Conservation (phyloP, 1,140 invertebrate species). For the Psilanteris sp. region DNA sequence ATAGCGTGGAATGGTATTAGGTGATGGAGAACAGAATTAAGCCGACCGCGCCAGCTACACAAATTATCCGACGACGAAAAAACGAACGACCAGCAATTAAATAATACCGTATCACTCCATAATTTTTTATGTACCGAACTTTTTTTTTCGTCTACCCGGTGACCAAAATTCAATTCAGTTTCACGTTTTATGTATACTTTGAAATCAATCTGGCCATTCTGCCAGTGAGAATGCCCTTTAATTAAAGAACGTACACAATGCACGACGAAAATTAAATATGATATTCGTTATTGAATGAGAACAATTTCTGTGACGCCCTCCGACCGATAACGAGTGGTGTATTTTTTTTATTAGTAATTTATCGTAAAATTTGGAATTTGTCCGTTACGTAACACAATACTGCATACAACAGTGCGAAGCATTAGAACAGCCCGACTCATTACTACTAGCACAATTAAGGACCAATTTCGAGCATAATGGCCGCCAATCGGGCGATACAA, state of each 20-base stretch:
- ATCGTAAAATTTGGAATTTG: too few relatives aligned
- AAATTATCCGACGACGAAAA: constrained; percentile 79
- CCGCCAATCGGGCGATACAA: constrained; percentile 74
- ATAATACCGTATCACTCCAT: constrained; percentile 71
- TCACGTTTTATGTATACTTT: too few relatives aligned
- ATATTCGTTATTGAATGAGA: too few relatives aligned
- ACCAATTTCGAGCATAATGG: constrained; percentile 78
- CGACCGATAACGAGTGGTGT: too few relatives aligned
- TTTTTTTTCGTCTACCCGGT: constrained; percentile 56
- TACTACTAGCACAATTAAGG: constrained; percentile 78
- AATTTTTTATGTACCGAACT: constrained; percentile 32
- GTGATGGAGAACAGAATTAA: constrained; percentile 53
- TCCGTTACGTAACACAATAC: too few relatives aligned
- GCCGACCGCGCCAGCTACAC: constrained; percentile 71
- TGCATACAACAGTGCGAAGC: constrained; percentile 68
- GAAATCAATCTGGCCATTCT: too few relatives aligned
- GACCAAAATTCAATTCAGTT: constrained; percentile 9
- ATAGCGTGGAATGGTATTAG: constrained; percentile 46
- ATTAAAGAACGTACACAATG: too few relatives aligned
- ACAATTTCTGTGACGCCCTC: too few relatives aligned
- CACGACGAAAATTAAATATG: too few relatives aligned
- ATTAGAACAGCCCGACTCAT: constrained; percentile 76
- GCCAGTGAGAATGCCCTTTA: too few relatives aligned
- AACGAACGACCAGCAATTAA: constrained; percentile 78
- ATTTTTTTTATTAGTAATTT: too few relatives aligned